phyloP scores from a whole-genome alignment of 2,113 vertebrate species.

The Campylomormyrus tamandua region DNA sequence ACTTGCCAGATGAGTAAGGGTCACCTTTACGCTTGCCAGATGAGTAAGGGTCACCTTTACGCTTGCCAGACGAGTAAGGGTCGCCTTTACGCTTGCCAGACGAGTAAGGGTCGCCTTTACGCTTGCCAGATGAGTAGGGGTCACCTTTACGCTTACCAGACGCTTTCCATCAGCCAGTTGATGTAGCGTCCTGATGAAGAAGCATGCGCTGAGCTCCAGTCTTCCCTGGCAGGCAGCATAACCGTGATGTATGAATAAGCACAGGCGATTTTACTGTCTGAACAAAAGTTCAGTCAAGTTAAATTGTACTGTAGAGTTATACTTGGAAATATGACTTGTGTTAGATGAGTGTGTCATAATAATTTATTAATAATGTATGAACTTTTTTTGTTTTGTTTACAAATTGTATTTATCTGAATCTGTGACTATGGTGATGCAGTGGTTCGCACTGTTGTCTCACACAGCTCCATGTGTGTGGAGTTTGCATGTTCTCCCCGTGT shows the following conservation, averaged over 20 bases:
- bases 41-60: slow-evolving; percentile 58
- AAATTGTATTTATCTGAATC: not conserved
- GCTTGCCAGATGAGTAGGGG: slow-evolving; percentile 51
- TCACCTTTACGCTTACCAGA: not conserved
- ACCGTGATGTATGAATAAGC: not conserved
- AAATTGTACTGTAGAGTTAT: not conserved
- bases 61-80: slow-evolving; percentile 64
- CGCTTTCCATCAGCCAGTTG: not conserved
- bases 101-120: slow-evolving; percentile 58
- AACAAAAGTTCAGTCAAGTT: not conserved
- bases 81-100: slow-evolving; percentile 32
- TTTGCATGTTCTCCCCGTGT: no score
- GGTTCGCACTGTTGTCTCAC: no score
- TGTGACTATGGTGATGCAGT: not conserved
- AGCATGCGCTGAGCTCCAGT: not conserved
- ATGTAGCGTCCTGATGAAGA: not conserved
- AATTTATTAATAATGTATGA: not conserved
- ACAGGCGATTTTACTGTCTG: not conserved
- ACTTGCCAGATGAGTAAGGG: slow-evolving; percentile 64
- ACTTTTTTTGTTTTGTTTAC: not conserved
- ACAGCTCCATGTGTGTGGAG: no score
- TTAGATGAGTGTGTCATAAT: not conserved
- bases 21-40: slow-evolving; percentile 32
- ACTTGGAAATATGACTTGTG: not conserved
- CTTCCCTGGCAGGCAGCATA: not conserved